Conservation (phyloP, 2,888 invertebrate genomes). For the Oscheius sp. region DNA sequence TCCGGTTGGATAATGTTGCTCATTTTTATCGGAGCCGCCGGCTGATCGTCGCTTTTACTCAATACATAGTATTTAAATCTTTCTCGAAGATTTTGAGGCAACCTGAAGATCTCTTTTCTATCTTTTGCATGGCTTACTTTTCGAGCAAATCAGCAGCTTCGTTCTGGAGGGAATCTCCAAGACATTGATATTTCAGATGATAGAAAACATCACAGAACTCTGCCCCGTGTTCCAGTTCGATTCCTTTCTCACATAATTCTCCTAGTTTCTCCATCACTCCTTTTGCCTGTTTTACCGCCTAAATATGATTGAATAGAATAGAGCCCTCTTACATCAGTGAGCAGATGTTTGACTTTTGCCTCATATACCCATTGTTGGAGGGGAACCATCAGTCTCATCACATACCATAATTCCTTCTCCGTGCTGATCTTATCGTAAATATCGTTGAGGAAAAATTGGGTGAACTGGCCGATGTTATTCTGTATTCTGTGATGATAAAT, state of each 20-base stretch:
- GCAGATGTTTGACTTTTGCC: constrained; percentile 23
- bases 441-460: constrained; percentile 21
- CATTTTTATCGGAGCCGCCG: background rate
- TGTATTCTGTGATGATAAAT: background rate
- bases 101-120: background rate
- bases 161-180: constrained; percentile 71
- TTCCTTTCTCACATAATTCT: constrained; percentile 32
- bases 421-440: constrained; percentile 27
- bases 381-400: constrained; percentile 34
- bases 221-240: constrained; percentile 36
- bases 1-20: constrained; percentile 21
- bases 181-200: constrained; percentile 74
- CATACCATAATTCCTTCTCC: constrained; percentile 46
- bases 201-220: constrained; percentile 70
- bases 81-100: constrained; percentile 38
- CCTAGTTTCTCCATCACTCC: constrained; percentile 33
- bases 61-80: constrained; percentile 40
- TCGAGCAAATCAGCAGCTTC: constrained; percentile 38
- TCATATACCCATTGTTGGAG: constrained; percentile 35
- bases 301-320: background rate
- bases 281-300: constrained; percentile 5
- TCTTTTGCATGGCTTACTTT: constrained; percentile 15
- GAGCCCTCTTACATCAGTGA: background rate
- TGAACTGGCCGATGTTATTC: constrained; percentile 25
- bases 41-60: constrained; percentile 10